These are phyloP conservation scores for Sitobion miscanthi DNA, from an alignment of 1,140 invertebrate species.

Conservation along the genomic window DNA sequence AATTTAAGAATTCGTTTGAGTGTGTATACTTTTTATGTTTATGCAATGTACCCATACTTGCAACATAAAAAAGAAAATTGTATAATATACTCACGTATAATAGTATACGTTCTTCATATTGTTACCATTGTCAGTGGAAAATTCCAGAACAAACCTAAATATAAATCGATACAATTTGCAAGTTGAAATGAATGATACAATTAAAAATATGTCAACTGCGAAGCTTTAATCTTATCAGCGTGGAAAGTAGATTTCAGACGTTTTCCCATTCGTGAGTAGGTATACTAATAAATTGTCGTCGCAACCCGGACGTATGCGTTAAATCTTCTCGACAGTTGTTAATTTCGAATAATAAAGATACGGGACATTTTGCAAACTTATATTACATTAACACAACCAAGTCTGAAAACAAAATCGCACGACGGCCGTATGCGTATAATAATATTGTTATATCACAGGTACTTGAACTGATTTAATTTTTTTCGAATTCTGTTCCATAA, in stretches of 20 bases:
- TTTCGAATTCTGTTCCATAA: background rate
- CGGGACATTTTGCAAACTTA: background rate
- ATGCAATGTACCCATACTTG: background rate
- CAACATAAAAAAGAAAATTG: background rate
- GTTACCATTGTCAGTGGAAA: background rate
- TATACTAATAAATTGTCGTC: conserved; percentile 1
- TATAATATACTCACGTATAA: background rate
- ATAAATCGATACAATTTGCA: background rate
- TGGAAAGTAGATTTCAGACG: conserved; percentile 4
- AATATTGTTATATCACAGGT: background rate
- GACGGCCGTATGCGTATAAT: background rate
- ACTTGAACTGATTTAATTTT: background rate
- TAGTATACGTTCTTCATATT: background rate
- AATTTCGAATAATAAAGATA: conserved; percentile 15
- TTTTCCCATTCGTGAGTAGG: conserved; percentile 1
- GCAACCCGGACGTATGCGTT: background rate
- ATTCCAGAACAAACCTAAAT: background rate
- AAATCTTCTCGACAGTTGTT: conserved; percentile 39
- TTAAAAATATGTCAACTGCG: background rate
- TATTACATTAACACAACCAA: background rate
- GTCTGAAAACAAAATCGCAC: background rate
- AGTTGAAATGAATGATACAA: background rate
- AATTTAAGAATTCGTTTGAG: background rate
- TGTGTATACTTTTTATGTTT: background rate
- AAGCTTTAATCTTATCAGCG: conserved; percentile 24